phyloP scores from a whole-genome alignment of 2,888 invertebrate species.

The Melanophora roralis region DNA sequence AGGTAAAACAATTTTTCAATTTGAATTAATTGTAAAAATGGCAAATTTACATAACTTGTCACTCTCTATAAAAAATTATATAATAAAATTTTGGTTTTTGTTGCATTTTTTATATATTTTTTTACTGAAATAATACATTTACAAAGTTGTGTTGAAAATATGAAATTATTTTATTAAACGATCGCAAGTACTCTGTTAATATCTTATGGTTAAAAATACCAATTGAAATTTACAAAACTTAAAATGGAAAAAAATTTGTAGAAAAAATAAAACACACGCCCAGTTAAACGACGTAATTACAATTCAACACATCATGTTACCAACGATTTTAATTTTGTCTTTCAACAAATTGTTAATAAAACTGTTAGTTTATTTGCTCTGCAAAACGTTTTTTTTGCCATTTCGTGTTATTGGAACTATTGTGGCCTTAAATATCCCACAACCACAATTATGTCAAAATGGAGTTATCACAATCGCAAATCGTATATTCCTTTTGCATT shows the following conservation, averaged over 20 bases:
- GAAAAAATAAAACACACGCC: conserved; percentile 57
- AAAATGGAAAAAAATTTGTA: too few relatives aligned
- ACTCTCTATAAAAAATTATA: conserved; percentile 22
- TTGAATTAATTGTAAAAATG: too few relatives aligned
- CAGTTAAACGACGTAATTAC: conserved; percentile 63
- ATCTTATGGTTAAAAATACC: too few relatives aligned
- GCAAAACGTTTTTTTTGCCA: not conserved
- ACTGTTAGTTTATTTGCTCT: not conserved
- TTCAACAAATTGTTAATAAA: not conserved
- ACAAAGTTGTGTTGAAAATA: conserved; percentile 11
- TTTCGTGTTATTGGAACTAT: not conserved
- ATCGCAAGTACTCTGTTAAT: too few relatives aligned
- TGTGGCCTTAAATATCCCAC: not conserved
- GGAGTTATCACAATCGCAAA: not conserved
- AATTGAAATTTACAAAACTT: too few relatives aligned
- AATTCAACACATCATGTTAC: conserved; percentile 63
- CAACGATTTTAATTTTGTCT: conserved; percentile 27
- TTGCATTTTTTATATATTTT: not conserved
- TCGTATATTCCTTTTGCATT: not conserved
- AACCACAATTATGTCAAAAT: not conserved
- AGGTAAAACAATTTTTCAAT: too few relatives aligned
- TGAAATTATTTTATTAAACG: not conserved
- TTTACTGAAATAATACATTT: conserved; percentile 11
- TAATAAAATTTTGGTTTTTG: not conserved
- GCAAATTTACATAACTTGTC: too few relatives aligned